Percentiles rank a stretch among this genome's conserved stretches.
These are phyloP conservation scores for Vanessa tameamea DNA, from an alignment of 1,140 invertebrate species.

Conservation along the genomic window DNA sequence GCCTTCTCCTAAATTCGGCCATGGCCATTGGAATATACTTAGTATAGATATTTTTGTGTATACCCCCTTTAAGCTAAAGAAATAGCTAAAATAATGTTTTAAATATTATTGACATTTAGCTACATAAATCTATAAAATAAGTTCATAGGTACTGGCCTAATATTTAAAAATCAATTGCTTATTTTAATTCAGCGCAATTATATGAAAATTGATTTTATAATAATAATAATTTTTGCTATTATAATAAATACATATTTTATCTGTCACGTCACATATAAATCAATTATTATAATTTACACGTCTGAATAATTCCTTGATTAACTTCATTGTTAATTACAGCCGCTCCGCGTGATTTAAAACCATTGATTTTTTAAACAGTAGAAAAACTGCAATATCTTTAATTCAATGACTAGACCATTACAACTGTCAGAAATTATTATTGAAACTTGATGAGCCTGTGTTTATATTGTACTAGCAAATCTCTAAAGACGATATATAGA, in stretches of 20 bases:
- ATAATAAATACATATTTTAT: constrained; percentile 13
- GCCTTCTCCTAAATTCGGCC: too few relatives aligned
- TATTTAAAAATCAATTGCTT: background rate
- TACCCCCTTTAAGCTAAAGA: too few relatives aligned
- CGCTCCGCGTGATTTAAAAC: background rate
- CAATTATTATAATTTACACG: background rate
- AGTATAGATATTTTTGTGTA: too few relatives aligned
- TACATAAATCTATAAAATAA: background rate
- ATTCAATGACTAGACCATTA: background rate
- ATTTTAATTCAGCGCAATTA: background rate
- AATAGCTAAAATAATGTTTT: too few relatives aligned
- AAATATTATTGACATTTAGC: too few relatives aligned
- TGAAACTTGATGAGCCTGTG: too few relatives aligned
- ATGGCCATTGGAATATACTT: too few relatives aligned
- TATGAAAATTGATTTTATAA: background rate
- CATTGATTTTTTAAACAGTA: background rate
- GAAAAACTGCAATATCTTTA: background rate
- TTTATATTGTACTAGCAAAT: too few relatives aligned
- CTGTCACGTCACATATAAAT: background rate
- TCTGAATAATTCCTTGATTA: background rate
- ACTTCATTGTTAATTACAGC: background rate
- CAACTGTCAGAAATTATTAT: too few relatives aligned
- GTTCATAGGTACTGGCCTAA: background rate
- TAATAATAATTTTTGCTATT: background rate
- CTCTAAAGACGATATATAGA: too few relatives aligned